Conservation (phyloP, 2,888 invertebrate genomes). For the Philereme vetulata region DNA sequence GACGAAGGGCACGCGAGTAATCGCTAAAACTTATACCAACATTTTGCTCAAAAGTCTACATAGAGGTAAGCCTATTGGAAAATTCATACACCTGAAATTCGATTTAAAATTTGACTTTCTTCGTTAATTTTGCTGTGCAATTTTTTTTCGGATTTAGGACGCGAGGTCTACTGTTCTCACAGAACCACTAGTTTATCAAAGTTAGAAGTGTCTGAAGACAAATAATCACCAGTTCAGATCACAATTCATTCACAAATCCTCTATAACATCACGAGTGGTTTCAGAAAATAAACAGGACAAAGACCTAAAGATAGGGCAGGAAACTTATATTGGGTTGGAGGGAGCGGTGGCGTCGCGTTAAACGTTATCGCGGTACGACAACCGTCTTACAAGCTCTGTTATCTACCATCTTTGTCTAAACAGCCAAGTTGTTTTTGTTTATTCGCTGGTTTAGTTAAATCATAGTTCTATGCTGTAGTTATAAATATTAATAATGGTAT, state of each 20-base stretch:
- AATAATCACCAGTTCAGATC: slow-evolving; percentile 11
- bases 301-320: slow-evolving; percentile 48
- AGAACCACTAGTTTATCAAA: too few species aligned
- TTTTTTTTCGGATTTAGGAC: too few species aligned
- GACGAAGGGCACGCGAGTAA: too few species aligned
- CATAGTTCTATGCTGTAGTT: too few species aligned
- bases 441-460: slow-evolving; percentile 28
- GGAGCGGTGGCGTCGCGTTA: slow-evolving; percentile 46
- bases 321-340: slow-evolving; percentile 60
- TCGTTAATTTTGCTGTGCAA: too few species aligned
- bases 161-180: too few species aligned
- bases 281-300: slow-evolving; percentile 30
- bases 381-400: slow-evolving; percentile 44
- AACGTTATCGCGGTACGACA: slow-evolving; percentile 56
- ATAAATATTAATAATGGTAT: too few species aligned
- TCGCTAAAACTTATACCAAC: too few species aligned
- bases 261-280: slow-evolving; percentile 29
- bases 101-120: too few species aligned
- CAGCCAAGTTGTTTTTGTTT: slow-evolving; percentile 50
- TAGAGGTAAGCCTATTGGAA: too few species aligned
- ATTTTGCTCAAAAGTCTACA: too few species aligned
- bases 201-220: not conserved
- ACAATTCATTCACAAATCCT: slow-evolving; percentile 32
- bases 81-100: too few species aligned
- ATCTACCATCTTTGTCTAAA: slow-evolving; percentile 63